Conservation (phyloP, 2,888 invertebrate species). For the Melitaea athalia region DNA sequence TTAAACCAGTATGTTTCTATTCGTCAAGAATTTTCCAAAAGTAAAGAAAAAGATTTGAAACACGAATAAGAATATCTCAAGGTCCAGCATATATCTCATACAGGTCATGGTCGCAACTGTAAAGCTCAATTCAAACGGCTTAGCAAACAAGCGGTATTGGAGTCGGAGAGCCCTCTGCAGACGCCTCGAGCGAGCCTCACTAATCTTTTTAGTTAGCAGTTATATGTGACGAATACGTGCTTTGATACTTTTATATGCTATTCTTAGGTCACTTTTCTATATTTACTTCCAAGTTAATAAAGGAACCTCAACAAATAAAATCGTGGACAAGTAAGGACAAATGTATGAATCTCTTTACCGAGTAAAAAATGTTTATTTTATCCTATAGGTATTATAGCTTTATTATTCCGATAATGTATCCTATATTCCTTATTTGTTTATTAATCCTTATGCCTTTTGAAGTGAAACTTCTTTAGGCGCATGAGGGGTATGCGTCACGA, state of each 20-base stretch:
- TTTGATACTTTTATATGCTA: constrained; percentile 22
- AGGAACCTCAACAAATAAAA: neutral
- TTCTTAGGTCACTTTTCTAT: constrained; percentile 16
- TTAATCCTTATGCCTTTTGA: too few relatives aligned
- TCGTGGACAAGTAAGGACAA: too few relatives aligned
- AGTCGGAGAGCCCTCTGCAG: constrained; percentile 31
- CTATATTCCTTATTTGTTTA: too few relatives aligned
- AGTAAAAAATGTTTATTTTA: too few relatives aligned
- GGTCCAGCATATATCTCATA: constrained; percentile 20
- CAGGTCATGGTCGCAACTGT: constrained; percentile 37
- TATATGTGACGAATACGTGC: constrained; percentile 23
- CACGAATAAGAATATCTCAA: constrained; percentile 26
- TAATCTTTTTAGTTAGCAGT: constrained; percentile 24
- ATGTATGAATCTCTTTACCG: too few relatives aligned
- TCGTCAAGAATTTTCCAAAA: neutral
- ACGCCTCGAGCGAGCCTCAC: constrained; percentile 25
- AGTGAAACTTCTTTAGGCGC: too few relatives aligned
- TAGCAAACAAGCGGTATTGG: constrained; percentile 38
- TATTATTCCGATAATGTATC: too few relatives aligned
- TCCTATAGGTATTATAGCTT: too few relatives aligned
- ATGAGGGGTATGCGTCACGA: too few relatives aligned
- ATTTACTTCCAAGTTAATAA: neutral
- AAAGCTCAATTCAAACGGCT: constrained; percentile 37
- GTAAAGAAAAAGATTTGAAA: constrained; percentile 1
- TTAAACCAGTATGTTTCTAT: neutral